These are phyloP conservation scores for Euborellia annulipes DNA, from an alignment of 1,140 invertebrate genomes.

Conservation along the genomic window DNA sequence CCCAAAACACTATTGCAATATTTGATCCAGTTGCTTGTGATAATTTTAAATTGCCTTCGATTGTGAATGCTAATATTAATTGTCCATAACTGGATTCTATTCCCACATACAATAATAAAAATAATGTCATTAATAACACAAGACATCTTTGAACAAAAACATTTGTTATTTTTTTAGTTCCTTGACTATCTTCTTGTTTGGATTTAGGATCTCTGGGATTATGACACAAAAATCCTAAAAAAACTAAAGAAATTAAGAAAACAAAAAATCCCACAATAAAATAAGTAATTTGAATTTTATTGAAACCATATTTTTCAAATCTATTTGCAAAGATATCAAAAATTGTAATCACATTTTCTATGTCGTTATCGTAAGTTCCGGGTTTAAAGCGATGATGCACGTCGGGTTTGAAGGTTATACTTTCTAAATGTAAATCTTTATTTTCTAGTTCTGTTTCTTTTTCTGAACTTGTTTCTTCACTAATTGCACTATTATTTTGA, in stretches of 20 bases:
- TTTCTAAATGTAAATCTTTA: too few species aligned
- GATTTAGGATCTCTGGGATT: constrained; percentile 21
- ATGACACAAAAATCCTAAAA: constrained; percentile 27
- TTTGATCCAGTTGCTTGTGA: constrained; percentile 23
- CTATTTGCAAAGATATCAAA: constrained; percentile 14
- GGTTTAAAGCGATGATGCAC: constrained; percentile 15
- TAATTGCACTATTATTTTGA: too few species aligned
- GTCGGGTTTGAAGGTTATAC: too few species aligned
- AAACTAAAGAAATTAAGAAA: constrained; percentile 26
- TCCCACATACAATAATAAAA: constrained; percentile 31
- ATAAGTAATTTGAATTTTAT: constrained; percentile 31
- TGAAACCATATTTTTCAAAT: constrained; percentile 23
- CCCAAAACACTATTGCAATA: constrained; percentile 33
- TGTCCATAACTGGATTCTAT: constrained; percentile 30
- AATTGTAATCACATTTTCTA: constrained; percentile 10
- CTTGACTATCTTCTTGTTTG: constrained; percentile 16
- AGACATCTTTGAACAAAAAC: constrained; percentile 19
- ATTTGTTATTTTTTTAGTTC: constrained; percentile 9
- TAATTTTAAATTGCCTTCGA: constrained; percentile 20
- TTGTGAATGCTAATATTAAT: constrained; percentile 27
- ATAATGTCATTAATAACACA: constrained; percentile 26
- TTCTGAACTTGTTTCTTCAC: too few species aligned
- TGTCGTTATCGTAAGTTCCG: constrained; percentile 19
- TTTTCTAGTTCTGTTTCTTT: too few species aligned
- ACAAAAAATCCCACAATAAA: constrained; percentile 28